Evolutionary conservation across 2,797 vertebrate genomes (phyloP).

Genomic region (Enteromius paludinosus): DNA sequence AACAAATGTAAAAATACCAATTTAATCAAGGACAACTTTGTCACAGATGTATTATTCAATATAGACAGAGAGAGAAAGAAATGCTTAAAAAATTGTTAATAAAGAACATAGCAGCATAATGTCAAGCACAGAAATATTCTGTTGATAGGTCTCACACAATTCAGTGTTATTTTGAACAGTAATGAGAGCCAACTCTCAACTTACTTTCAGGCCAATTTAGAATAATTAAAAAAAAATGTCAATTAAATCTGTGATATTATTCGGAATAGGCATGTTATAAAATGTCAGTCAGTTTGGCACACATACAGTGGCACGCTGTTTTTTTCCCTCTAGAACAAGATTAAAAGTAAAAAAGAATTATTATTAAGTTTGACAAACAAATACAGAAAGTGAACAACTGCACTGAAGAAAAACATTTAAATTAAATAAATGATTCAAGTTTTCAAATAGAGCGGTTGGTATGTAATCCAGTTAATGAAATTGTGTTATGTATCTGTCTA

Average conservation of each 20-base stretch:
- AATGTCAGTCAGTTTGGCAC: slow-evolving; percentile 9
- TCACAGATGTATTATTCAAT: slow-evolving; percentile 4
- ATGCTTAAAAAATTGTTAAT: slow-evolving; percentile 30
- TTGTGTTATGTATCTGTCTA: slow-evolving; percentile 13
- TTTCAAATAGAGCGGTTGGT: background rate
- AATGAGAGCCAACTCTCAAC: slow-evolving; percentile 17
- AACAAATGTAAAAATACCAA: slow-evolving; percentile 29
- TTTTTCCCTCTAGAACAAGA: background rate
- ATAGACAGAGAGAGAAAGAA: background rate
- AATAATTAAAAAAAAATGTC: slow-evolving; percentile 13
- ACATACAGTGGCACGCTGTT: background rate
- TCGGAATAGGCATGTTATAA: background rate
- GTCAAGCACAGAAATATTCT: slow-evolving; percentile 40
- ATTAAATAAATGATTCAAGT: background rate
- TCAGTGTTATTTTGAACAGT: slow-evolving; percentile 17
- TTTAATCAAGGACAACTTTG: slow-evolving; percentile 33
- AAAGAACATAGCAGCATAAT: slow-evolving; percentile 29
- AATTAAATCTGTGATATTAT: slow-evolving; percentile 36
- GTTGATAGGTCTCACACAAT: slow-evolving; percentile 41
- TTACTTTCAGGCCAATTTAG: slow-evolving; percentile 13
- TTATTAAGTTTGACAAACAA: slow-evolving; percentile 1
- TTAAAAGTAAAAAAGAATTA: background rate
- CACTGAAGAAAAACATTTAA: background rate
- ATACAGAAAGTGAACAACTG: background rate
- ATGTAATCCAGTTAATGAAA: slow-evolving; percentile 39